Conservation (phyloP, 2,888 invertebrate species). For the Pollenia amentaria region DNA sequence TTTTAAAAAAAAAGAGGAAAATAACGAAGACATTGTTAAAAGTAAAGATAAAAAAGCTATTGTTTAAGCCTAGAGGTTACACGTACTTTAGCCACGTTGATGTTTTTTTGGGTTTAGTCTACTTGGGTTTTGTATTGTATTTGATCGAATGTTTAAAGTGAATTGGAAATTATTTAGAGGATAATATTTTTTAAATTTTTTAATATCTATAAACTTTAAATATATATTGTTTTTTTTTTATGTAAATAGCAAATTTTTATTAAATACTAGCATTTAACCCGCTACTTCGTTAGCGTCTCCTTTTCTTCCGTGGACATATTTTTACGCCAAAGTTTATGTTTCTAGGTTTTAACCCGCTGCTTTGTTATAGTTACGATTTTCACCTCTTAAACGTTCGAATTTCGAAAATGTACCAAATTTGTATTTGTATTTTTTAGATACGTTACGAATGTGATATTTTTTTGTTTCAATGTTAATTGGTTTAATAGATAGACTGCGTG, state of each 20-base stretch:
- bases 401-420: too few species aligned
- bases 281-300: too few species aligned
- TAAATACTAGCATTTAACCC: too few species aligned
- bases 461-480: too few species aligned
- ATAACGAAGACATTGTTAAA: not conserved
- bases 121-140: not conserved
- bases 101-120: not conserved
- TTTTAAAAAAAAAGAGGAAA: slow-evolving; percentile 5
- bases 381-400: too few species aligned
- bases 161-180: not conserved
- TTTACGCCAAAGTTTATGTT: too few species aligned
- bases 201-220: slow-evolving; percentile 35
- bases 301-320: too few species aligned
- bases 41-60: not conserved
- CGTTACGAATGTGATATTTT: too few species aligned
- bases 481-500: too few species aligned
- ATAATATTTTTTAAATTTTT: slow-evolving; percentile 35
- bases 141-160: not conserved
- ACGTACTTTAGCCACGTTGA: not conserved
- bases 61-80: slow-evolving; percentile 42
- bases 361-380: too few species aligned
- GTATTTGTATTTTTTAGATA: too few species aligned
- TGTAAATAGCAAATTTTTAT: slow-evolving; percentile 21
- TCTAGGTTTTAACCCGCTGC: too few species aligned
- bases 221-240: slow-evolving; percentile 37